phyloP scores from a whole-genome alignment of 2,888 invertebrate species.

The Andrena minutula region DNA sequence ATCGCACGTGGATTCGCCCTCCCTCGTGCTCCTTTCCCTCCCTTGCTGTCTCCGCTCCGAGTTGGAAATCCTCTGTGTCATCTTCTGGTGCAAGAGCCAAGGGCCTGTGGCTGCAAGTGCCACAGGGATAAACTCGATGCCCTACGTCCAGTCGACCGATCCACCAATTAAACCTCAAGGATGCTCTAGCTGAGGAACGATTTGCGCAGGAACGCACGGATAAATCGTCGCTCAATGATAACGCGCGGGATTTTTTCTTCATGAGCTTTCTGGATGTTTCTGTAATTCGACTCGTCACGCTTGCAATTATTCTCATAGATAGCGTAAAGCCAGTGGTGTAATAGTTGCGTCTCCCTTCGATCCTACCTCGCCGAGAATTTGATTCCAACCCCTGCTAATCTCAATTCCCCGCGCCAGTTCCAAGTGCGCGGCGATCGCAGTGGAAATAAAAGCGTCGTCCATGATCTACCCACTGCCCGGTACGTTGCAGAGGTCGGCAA shows the following conservation, averaged over 20 bases:
- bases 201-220: neutral
- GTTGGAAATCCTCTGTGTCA: neutral
- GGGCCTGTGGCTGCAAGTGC: neutral
- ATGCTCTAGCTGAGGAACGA: neutral
- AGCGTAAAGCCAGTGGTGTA: too few relatives aligned
- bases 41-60: neutral
- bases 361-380: too few relatives aligned
- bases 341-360: too few relatives aligned
- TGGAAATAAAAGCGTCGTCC: neutral
- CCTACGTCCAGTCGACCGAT: neutral
- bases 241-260: slow-evolving; percentile 35
- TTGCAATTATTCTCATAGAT: too few relatives aligned
- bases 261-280: too few relatives aligned
- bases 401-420: too few relatives aligned
- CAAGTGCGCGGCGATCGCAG: too few relatives aligned
- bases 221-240: neutral
- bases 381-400: too few relatives aligned
- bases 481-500: slow-evolving; percentile 70
- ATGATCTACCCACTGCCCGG: neutral
- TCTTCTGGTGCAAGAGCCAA: neutral
- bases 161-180: slow-evolving; percentile 1
- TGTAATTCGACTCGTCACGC: too few relatives aligned
- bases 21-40: slow-evolving; percentile 5
- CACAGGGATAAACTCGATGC: slow-evolving; percentile 6
- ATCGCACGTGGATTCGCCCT: slow-evolving; percentile 28